Base-by-base conservation (phyloP, 2,113 vertebrate genomes). In the Nibea albiflora region DNA sequence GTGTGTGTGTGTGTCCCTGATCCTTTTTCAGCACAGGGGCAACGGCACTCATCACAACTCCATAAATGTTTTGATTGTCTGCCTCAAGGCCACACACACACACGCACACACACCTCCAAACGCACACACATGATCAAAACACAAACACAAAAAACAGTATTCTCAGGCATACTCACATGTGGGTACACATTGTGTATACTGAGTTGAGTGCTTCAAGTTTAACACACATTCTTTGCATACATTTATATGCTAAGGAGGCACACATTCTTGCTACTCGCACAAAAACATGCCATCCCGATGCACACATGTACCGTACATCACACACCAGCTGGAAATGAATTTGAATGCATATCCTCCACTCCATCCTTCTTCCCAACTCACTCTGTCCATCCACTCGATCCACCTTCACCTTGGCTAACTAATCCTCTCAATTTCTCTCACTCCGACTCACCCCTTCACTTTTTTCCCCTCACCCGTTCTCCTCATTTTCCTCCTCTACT, bases 31-130 rank as follows among this genome's bases (percentile, higher is more conserved):
- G 53, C 52, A 49, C 12, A 10, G 58, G 42, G 52, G 58, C 67
- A 74, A 70, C 61, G 6, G 14, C 35, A 50, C 78, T 88, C 76
- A 73, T 87, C 80, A 83, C 35, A 69, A 58, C 69, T 73, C 28
- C 73, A 64, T 42, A 76, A 73, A 73, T 60, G 67, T 57, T 74
- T 75, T 35, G 54, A 73, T 82, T 85, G 65, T 46, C 31, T 53
- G 76, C 70, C 73, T 84, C 76, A 87, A 90, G 90, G 90, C 78
- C 76, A 83, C 75, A 78, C 22, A 19, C 26, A 49, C 69, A 76
- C 65, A 66, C 79, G 66, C 56, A 75, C 68, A 17, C 73, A 76
- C 67, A 28, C 16, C 4, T n/a, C 26, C 20, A 52, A 67, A 35
- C 58, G n/a, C 35, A 42, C 22, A 39, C 20, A 39, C 35, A 39